Base-by-base conservation (phyloP, 2,113 vertebrate genomes). In the Camelus dromedarius region DNA sequence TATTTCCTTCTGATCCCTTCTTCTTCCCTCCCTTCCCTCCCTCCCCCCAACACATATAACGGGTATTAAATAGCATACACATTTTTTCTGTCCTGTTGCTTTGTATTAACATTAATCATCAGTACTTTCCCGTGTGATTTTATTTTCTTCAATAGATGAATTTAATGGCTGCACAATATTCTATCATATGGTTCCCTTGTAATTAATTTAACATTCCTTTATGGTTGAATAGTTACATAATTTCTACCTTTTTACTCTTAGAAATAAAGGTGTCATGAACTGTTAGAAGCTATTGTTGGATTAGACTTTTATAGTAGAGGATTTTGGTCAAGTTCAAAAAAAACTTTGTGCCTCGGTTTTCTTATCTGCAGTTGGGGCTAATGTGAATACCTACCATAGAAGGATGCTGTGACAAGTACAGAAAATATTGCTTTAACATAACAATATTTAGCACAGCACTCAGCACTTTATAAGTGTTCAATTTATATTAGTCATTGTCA, bases 111-210 rank as follows among this genome's bases (percentile, higher is more conserved):
- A 54, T 95, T 87, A 79, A 58, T 87, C 62, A 46, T 67, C 18
- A 89, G 3, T 16, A 91, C 91, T 91, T 90, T 80, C 22, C 50
- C 58, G 26, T 82, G 9, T 46, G 82, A 90, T 72, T 79, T 93
- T 73, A 32, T 92, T 95, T 82, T 92, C 88, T 91, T 94, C n/a
- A 50, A 32, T 75, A 91, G 35, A 56, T 64, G 67, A 94, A 15
- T 67, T 56, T 83, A 83, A 62, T 69, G 38, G 11, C 13, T 52
- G 12, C 5, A 64, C 1, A 81, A 35, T 69, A 84, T 67, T 84
- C 54, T 93, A 14, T 87, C 50, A 16, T 89, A 19, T 91, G 16
- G 26, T 35, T 84, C 30, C 35, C 56, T 70, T 48, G 52, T 67
- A 82, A 82, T 75, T 50, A 81, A 76, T 66, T 76, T 52, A 93